Percentiles rank a stretch among this genome's conserved stretches.
These are phyloP conservation scores for Nesometra sesokonis DNA, from an alignment of 35 echinoderm and acorn worm species.

Conservation along the genomic window DNA sequence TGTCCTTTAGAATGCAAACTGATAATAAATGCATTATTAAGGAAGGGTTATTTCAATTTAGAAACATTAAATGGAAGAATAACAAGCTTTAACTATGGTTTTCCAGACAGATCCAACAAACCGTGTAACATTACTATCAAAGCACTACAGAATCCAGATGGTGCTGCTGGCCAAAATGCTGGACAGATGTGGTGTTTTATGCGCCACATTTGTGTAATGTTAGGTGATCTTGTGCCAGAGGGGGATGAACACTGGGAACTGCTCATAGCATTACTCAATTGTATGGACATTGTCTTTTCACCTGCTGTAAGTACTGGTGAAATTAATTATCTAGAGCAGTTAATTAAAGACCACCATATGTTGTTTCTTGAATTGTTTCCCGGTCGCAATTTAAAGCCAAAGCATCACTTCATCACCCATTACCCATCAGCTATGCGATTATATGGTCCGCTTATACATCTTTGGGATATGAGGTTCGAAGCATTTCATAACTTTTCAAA, in stretches of 20 bases:
- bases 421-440: slow-evolving; percentile 21
- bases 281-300: slow-evolving; percentile 59
- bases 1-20: slow-evolving; percentile 40
- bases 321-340: slow-evolving; percentile 18
- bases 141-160: slow-evolving; percentile 37
- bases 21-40: slow-evolving; percentile 28
- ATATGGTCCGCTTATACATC: slow-evolving; percentile 24
- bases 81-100: slow-evolving; percentile 45
- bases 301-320: slow-evolving; percentile 15
- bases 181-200: slow-evolving; percentile 53
- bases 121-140: slow-evolving; percentile 6
- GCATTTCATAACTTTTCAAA: slow-evolving; percentile 42
- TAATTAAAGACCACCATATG: slow-evolving; percentile 40
- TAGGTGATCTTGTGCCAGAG: slow-evolving; percentile 43
- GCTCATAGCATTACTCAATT: slow-evolving; percentile 23
- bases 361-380: slow-evolving; percentile 21
- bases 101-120: slow-evolving; percentile 19
- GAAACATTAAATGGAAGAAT: slow-evolving; percentile 17
- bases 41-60: slow-evolving; percentile 27
- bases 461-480: slow-evolving; percentile 42
- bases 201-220: slow-evolving; percentile 17
- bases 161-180: slow-evolving; percentile 38
- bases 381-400: slow-evolving; percentile 22
- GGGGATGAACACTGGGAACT: slow-evolving; percentile 38
- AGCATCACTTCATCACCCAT: slow-evolving; percentile 56